These are phyloP conservation scores for Lucifuga dentata DNA, from an alignment of 2,113 vertebrate genomes.

Conservation along the genomic window DNA sequence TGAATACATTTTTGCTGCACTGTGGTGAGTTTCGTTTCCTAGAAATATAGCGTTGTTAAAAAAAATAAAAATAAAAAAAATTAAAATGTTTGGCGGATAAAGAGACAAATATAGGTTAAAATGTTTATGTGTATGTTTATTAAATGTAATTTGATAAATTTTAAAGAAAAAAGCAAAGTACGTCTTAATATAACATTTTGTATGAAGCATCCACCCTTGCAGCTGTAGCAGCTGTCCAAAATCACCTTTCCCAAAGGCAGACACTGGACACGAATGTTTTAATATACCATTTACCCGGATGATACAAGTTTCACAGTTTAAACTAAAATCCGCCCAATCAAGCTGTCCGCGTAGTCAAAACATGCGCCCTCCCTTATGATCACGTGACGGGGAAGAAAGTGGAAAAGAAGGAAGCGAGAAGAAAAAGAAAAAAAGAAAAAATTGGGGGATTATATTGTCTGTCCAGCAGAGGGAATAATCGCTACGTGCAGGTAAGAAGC, in stretches of 20 bases:
- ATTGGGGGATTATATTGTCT: not conserved
- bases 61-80: too few species aligned
- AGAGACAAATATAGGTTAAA: too few species aligned
- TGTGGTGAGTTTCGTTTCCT: too few species aligned
- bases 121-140: too few species aligned
- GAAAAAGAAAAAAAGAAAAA: not conserved
- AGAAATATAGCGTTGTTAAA: too few species aligned
- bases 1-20: too few species aligned
- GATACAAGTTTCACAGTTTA: too few species aligned
- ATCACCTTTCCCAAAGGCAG: conserved; percentile 36
- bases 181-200: too few species aligned
- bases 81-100: too few species aligned
- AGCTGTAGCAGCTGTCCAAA: not conserved
- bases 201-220: conserved; percentile 2
- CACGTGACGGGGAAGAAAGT: conserved; percentile 58
- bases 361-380: not conserved
- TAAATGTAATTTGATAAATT: too few species aligned
- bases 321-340: conserved; percentile 30
- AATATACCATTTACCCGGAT: fast-evolving
- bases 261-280: conserved; percentile 42
- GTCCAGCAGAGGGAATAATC: not conserved
- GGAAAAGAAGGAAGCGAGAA: conserved; percentile 5
- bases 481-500: conserved; percentile 26
- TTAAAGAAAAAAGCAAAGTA: too few species aligned
- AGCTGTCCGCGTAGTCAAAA: fast-evolving